A percentile compares a stretch with the other conserved stretches of the same genome.
Conservation (phyloP, 2,888 invertebrate genomes). For the Herminia tarsipennalis region DNA sequence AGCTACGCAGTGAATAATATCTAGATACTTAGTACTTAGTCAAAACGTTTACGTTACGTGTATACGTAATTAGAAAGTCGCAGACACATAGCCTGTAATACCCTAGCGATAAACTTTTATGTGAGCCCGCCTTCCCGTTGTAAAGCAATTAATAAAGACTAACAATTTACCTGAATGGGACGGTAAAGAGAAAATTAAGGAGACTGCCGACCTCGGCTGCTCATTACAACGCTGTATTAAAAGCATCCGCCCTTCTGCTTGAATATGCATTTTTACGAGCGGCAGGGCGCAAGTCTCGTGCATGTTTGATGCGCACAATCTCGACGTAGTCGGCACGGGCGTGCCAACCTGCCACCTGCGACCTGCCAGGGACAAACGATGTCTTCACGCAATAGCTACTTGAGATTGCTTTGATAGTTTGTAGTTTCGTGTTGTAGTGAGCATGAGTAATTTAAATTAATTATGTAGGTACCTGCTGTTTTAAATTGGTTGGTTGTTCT, state of each 20-base stretch:
- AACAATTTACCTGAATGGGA: slow-evolving; percentile 72
- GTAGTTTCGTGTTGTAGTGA: not conserved
- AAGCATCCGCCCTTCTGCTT: slow-evolving; percentile 74
- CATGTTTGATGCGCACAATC: slow-evolving; percentile 82
- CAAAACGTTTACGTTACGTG: too few species aligned
- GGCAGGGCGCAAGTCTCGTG: slow-evolving; percentile 64
- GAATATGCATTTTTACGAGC: slow-evolving; percentile 85
- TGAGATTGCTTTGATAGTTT: slow-evolving; percentile 24
- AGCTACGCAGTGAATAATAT: too few species aligned
- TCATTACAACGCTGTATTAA: slow-evolving; percentile 81
- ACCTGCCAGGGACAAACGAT: slow-evolving; percentile 21
- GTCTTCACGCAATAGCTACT: slow-evolving; percentile 25
- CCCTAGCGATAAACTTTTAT: slow-evolving; percentile 48
- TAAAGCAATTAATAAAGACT: slow-evolving; percentile 68
- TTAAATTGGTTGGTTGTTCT: too few species aligned
- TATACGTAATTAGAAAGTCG: slow-evolving; percentile 3
- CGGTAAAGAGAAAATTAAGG: slow-evolving; percentile 79
- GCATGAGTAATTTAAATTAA: not conserved
- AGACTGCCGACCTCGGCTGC: slow-evolving; percentile 74
- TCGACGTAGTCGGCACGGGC: slow-evolving; percentile 48
- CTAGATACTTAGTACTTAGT: too few species aligned
- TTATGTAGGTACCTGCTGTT: too few species aligned
- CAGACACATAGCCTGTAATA: slow-evolving; percentile 23
- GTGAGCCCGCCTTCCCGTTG: slow-evolving; percentile 56
- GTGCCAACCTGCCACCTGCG: slow-evolving; percentile 44